A percentile compares a stretch with the other conserved stretches of the same genome.
phyloP scores from a whole-genome alignment of 2,888 invertebrate species.

The Choristoneura rosaceana region DNA sequence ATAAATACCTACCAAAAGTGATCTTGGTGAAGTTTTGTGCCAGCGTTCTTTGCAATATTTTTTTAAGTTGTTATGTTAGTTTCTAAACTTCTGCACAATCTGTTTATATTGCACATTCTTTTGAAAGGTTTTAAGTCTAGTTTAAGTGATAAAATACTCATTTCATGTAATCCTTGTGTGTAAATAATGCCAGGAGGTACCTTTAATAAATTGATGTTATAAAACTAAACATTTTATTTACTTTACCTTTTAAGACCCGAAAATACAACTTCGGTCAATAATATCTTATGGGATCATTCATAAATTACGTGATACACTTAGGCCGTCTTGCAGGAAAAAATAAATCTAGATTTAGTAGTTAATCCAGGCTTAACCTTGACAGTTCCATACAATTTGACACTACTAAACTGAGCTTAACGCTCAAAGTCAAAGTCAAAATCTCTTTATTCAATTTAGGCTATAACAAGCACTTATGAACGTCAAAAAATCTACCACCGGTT shows the following conservation, averaged over 20 bases:
- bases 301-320: no score
- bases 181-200: constrained; percentile 10
- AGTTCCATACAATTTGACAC: no score
- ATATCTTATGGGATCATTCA: no score
- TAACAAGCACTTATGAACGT: no score
- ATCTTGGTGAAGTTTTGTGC: not conserved
- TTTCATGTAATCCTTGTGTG: constrained; percentile 19
- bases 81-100: not conserved
- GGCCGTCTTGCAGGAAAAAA: no score
- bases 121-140: constrained; percentile 15
- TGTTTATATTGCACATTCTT: not conserved
- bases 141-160: constrained; percentile 29
- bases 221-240: not conserved
- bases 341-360: no score
- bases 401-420: no score
- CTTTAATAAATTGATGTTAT: constrained; percentile 26
- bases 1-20: not conserved
- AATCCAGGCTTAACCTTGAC: no score
- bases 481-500: no score
- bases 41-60: not conserved
- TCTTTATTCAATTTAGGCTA: no score
- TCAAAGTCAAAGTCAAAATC: no score
- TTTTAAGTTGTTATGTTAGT: not conserved
- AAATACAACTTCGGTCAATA: no score
- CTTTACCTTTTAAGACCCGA: not conserved